These are phyloP conservation scores for Antechinus stuartii DNA, from an alignment of 2,113 vertebrate species.

Conservation along the genomic window DNA sequence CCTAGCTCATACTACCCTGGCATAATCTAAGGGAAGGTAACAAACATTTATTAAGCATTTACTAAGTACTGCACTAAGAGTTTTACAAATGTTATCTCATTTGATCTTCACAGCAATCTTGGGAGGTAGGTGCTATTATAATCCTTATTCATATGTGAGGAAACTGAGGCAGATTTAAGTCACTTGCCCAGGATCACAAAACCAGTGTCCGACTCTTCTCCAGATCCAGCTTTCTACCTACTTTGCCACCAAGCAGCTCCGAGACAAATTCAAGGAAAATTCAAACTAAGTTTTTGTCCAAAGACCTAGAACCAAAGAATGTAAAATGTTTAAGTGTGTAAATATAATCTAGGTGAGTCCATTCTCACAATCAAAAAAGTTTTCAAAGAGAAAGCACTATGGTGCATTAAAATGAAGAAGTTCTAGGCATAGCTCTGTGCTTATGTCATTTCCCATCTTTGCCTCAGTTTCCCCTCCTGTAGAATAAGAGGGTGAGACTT, in stretches of 20 bases:
- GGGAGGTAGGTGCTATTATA: neutral
- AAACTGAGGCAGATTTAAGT: neutral
- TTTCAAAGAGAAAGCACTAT: neutral
- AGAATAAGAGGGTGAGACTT: neutral
- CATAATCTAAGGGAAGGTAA: neutral
- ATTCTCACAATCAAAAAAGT: neutral
- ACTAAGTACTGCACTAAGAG: neutral
- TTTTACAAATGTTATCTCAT: neutral
- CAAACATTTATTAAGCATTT: neutral
- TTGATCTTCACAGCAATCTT: neutral
- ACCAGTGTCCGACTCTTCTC: neutral
- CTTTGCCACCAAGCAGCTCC: neutral
- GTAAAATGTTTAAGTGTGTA: neutral
- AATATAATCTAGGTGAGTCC: neutral
- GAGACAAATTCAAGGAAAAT: neutral
- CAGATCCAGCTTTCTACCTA: neutral
- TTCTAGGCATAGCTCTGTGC: neutral
- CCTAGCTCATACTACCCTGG: neutral
- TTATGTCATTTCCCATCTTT: neutral
- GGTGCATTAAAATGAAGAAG: neutral
- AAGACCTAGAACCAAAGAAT: neutral
- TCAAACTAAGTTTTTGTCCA: neutral
- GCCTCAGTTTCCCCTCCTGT: neutral
- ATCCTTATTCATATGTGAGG: neutral
- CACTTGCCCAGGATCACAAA: neutral